A percentile compares a stretch with the other conserved stretches of the same genome.
Conservation (phyloP, 2,113 vertebrate species). For the Struthidea cinerea region DNA sequence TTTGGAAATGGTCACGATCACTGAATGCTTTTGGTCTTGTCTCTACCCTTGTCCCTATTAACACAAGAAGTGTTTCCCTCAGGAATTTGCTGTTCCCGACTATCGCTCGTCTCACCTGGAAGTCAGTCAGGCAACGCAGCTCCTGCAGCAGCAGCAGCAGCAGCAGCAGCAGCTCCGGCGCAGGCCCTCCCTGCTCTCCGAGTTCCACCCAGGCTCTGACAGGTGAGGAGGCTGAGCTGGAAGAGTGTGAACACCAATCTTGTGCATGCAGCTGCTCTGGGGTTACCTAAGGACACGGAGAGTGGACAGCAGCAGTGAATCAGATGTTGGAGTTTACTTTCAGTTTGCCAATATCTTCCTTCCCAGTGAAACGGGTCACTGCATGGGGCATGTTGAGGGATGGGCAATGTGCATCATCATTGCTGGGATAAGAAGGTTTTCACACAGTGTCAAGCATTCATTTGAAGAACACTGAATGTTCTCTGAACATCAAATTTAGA, state of each 20-base stretch:
- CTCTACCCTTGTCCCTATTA: background rate
- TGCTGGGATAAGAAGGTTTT: background rate
- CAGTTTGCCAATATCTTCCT: background rate
- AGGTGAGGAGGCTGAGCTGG: slow-evolving; percentile 72
- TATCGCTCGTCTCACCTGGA: slow-evolving; percentile 89
- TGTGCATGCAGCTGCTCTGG: background rate
- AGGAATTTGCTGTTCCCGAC: slow-evolving; percentile 93
- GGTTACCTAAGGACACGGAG: background rate
- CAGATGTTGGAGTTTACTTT: background rate
- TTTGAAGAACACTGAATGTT: background rate
- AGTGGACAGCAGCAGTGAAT: background rate
- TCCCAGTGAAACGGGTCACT: background rate
- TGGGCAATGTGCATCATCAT: background rate
- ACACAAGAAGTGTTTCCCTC: background rate
- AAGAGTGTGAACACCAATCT: background rate
- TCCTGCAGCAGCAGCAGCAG: slow-evolving; percentile 82
- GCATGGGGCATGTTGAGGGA: background rate
- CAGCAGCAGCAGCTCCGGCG: slow-evolving; percentile 82
- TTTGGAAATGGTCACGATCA: background rate
- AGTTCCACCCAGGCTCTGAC: slow-evolving; percentile 94
- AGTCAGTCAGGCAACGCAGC: slow-evolving; percentile 75
- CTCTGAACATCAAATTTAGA: background rate
- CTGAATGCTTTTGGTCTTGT: background rate
- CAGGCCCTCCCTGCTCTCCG: slow-evolving; percentile 91
- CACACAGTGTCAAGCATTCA: background rate